A percentile compares a stretch with the other conserved stretches of the same genome.
Conservation (phyloP, 2,113 vertebrate species). For the Chauna torquata region DNA sequence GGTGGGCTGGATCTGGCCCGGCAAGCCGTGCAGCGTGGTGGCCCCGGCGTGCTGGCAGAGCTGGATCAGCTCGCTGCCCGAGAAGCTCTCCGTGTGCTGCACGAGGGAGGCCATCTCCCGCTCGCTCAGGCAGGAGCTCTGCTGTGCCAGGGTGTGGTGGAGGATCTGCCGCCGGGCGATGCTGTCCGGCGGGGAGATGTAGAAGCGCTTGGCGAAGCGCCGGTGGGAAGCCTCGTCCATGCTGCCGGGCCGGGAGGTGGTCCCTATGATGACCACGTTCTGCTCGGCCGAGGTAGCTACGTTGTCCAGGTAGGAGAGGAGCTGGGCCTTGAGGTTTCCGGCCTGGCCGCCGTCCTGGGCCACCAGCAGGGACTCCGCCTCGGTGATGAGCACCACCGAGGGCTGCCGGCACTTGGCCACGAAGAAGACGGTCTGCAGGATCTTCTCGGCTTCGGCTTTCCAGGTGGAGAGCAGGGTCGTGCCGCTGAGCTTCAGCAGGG, state of each 20-base stretch:
- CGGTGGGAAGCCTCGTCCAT: conserved; percentile 88
- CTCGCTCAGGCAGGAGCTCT: conserved; percentile 86
- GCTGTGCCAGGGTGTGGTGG: conserved; percentile 84
- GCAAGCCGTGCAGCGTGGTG: conserved; percentile 70
- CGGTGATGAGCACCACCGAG: conserved; percentile 87
- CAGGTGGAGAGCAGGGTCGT: conserved; percentile 84
- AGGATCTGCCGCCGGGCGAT: conserved; percentile 86
- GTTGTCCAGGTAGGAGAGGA: conserved; percentile 87
- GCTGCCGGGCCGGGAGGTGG: conserved; percentile 88
- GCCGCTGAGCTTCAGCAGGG: conserved; percentile 85
- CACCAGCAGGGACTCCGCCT: conserved; percentile 84
- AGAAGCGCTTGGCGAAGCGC: conserved; percentile 89
- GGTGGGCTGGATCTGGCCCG: conserved; percentile 77
- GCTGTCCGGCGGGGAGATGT: conserved; percentile 85
- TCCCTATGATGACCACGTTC: conserved; percentile 85
- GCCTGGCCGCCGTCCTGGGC: conserved; percentile 51
- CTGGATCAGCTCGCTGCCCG: conserved; percentile 86
- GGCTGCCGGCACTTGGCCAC: conserved; percentile 86
- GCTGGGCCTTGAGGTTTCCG: conserved; percentile 77
- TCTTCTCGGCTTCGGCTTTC: conserved; percentile 87
- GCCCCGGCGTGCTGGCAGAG: conserved; percentile 89
- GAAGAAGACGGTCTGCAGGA: conserved; percentile 87
- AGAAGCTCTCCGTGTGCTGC: conserved; percentile 90
- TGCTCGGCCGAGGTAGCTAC: conserved; percentile 78
- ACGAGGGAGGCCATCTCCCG: conserved; percentile 87